Evolutionary conservation across 2,797 vertebrate species (phyloP), one percentile per base, ranked within the genome.

Genomic region (Psittacula echo): DNA sequence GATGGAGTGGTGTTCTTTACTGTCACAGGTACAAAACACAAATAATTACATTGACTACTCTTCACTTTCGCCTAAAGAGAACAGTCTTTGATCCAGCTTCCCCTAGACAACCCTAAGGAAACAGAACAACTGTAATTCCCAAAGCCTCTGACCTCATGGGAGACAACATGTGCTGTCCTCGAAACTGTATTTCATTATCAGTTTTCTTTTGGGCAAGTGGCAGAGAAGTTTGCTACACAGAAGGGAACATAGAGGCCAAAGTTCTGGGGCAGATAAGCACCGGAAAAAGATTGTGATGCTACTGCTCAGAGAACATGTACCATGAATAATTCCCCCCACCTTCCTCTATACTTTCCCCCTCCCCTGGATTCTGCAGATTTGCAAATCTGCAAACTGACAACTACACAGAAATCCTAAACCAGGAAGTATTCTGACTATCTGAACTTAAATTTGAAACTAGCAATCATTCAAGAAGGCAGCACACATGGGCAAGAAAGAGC

Each of bases 171-270:
- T 32, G 42, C 47, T 54, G 45, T 41, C 56, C 75, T 37, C 45
- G 61, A 87, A 95, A 77, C 17, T 0, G 0, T 51, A 21, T 64
- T 83, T 79, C 58, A 60, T 58, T 56, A 58, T 18, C 41, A 32
- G 34, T 76, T 76, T 93, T 91, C 66, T 85, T 83, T n/a, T 65
- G 78, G 92, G 68, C 56, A 77, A 94, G 30, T 39, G 75, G 67
- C 67, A 76, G 54, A 79, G 67, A 78, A 95, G 64, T 37, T 88
- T 23, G 37, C 80, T 76, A 87, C 54, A 82, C 23, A 37, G 72
- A 85, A 70, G 4, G 34, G 13, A 30, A 50, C 51, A 89, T 0
- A 58, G 26, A 90, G 54, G 86, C 74, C 80, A 81, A 34, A 77
- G n/a, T 64, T 74, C 41, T 71, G 61, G 45, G 78, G 72, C 81